Evolutionary conservation across 2,797 vertebrate species (phyloP), one percentile per base, ranked within the genome.

Genomic region (Limnodromus scolopaceus): DNA sequence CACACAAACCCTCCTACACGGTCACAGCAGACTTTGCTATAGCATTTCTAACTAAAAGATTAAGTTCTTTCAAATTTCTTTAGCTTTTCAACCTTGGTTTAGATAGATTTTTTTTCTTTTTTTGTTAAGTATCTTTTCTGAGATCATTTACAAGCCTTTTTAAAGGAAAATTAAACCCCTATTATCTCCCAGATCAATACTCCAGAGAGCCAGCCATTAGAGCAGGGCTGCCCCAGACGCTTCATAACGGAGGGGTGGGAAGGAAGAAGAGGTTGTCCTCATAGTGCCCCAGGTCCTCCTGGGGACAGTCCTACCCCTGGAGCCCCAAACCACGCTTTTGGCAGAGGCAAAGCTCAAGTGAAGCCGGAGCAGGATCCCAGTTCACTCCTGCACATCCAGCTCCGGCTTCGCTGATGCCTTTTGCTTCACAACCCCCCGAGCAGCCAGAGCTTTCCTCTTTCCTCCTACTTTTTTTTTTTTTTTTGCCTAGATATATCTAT

Each of bases 111-210:
- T 72, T 6, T 58, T 48, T 16, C 45, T 24, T 32, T 24, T 25
- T 18, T 61, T 28, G 32, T 27, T 22, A 32, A 46, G 19, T 30
- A 43, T 49, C 79, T 66, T 84, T 49, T 48, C 68, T 43, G 46
- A 81, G 89, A 87, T 90, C 82, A 66, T 71, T 87, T 64, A 41
- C 57, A 69, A 51, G 72, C 72, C 82, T 93, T 41, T 41, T 96
- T 90, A 94, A 92, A 92, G 72, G 90, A 71, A 88, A 95, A 93
- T 97, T 96, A 97, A 95, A 66, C 45, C 71, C 83, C 89, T 81
- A 76, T 95, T 92, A 95, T 11, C 14, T 72, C 51, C 0, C 1
- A 5, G 83, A 94, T 96, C 96, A 95, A 95, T 95, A 95, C 76
- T 69, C 4, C 2, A 30, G 53, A 10, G 53, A 75, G 63, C n/a